Base-by-base conservation (phyloP, 2,797 vertebrate genomes). In the Sebastiscus tertius region DNA sequence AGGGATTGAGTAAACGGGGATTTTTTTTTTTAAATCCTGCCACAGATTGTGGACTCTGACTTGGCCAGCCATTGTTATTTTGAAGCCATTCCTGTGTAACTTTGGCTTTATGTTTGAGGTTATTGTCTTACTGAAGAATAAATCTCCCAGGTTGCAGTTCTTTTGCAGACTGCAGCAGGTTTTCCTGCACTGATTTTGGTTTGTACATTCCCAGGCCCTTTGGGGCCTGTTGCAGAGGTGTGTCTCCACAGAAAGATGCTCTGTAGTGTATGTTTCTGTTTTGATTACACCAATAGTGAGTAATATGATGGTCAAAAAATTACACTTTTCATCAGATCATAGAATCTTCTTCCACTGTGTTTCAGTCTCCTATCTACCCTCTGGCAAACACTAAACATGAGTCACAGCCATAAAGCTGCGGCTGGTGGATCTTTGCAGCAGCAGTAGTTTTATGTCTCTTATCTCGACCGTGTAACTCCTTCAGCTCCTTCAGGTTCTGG, bases 81-180 rank as follows among this genome's bases (percentile, higher is more conserved):
- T 29, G 26, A 64, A 67, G 20, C 18, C 31, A 2, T 36, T 29
- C 31, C 39, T 54, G 61, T 64, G 29, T 9, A 52, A 27, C 56
- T 56, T 63, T 54, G 55, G n/a, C 61, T 71, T 64, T 10, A 36
- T 72, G 65, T 74, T 62, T 26, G 34, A 70, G 65, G 22, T 61
- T 72, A 55, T 66, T 72, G 64, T 60, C 29, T 58, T 24, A 29
- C 60, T 71, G 29, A 65, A 55, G 31, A 54, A 14, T 26, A 46
- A 60, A 63, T 56, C 62, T 24, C 61, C 61, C 34, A 3, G 4
- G 54, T 56, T 61, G 22, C 62, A 22, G 27, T 14, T 24, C 8
- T 46, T 59, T 16, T 80, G 66, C 52, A 58, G 33, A 22, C 31
- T 29, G 33, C 39, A 14, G 84, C 42, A 14, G 29, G 9, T 61